Evolutionary conservation across 2,797 vertebrate genomes (phyloP), one percentile per base, ranked within the genome.

Genomic region (Tarsius wallacei): DNA sequence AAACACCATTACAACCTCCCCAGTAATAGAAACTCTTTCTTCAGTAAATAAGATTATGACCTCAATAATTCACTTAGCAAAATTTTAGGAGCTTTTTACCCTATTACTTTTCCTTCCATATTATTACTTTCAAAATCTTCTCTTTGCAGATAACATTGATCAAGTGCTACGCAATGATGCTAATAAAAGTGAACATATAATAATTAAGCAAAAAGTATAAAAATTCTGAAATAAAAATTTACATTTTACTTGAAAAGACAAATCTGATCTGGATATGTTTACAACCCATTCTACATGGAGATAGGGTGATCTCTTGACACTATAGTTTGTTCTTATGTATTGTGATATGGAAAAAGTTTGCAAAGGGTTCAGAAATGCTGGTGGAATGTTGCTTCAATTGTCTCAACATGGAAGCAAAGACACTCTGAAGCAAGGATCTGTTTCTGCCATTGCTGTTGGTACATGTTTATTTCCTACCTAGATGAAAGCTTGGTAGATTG

Each of bases 171-270:
- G 4, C 24, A 55, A 73, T 59, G 53, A 33, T 26, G n/a, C 14
- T 53, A 61, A 49, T 36, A 84, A 53, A 16, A 33, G 7, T 51
- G 4, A 95, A 51, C 28, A 70, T 90, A 87, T 82, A 90, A 71
- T 63, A 85, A 64, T 82, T 77, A 85, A 11, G 3, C 21, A 76
- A 84, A 90, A 73, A 61, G 1, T 51, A 74, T 59, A 82, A 63
- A 94, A 74, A 74, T 89, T 15, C 8, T 90, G 10, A 90, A 13
- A 33, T 95, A 74, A 93, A 47, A 2, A 73, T n/a, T 81, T 31
- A 49, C 2, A 71, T 85, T 93, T 94, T 90, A 92, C 11, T 87
- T 85, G 51, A 73, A 87, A 84, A 42, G 42, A 64, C 31, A 94
- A 64, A 83, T 82, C 31, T 53, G 26, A 66, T 24, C 10, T 17